Evolutionary conservation across 2,888 invertebrate genomes (phyloP), one percentile per base, ranked within the genome.

Genomic region (Eilema caniola): DNA sequence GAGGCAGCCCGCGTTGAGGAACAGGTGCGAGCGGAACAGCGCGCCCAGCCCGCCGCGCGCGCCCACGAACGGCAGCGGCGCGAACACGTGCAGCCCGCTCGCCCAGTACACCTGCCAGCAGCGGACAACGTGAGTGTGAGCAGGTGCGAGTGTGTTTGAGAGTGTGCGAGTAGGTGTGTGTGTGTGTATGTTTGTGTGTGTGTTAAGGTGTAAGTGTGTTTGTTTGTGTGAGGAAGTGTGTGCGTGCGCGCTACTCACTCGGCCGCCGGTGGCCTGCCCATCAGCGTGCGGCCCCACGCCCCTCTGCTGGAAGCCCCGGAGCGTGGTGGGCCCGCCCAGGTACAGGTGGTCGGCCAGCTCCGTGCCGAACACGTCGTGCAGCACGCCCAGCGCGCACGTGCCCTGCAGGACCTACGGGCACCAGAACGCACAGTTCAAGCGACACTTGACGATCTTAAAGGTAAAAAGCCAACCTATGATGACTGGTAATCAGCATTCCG

Each of bases 1-100:
- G 77, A 98, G 96, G 88, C 98, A 98, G 79, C 99, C 99, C 67
- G 97, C 97, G 90, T 98, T 99, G 74, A 98, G 90, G 92, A 99
- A 99, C 69, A 97, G 95, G 92, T 99, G 99, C 59, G 98, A 96
- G 74, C 98, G 96, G 90, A 99, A 98, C 80, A 98, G 95, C 79
- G 98, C 97, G 0, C 97, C 98, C 78, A 99, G 96, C 11, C 97
- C 97, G 61, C 97, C 97, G 83, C 96, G 96, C 16, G 97, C 97
- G 4, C 97, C 97, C 77, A 96, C 96, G 93, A 99, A 99, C 23
- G 99, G 99, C 72, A 99, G 95, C 14, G 99, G 99, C 1, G 98
- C 96, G 95, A 97, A 99, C 37, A 99, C 86, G 94, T 99, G 99
- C 16, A 98, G 88, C 0, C 98, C 99, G 3, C 96, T 96, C 20